These are phyloP conservation scores for Eurypyga helias DNA, from an alignment of 2,113 vertebrate species.

Conservation along the genomic window DNA sequence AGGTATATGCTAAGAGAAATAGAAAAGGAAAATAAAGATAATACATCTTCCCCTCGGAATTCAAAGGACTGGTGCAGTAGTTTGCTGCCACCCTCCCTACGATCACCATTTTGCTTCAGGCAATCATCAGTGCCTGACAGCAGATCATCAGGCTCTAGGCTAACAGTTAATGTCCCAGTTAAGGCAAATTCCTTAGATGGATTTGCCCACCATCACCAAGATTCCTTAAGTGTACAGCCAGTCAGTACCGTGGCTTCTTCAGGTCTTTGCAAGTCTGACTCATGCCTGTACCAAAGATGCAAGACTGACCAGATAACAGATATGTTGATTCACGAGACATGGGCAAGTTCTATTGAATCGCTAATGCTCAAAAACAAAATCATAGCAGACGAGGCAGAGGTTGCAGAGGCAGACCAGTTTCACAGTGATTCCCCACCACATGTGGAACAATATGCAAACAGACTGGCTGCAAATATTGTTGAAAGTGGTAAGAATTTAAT, in stretches of 20 bases:
- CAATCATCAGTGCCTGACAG: slow-evolving; percentile 92
- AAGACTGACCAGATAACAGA: slow-evolving; percentile 90
- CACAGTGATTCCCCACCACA: slow-evolving; percentile 77
- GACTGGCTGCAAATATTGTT: slow-evolving; percentile 81
- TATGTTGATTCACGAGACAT: slow-evolving; percentile 95
- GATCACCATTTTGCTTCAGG: slow-evolving; percentile 86
- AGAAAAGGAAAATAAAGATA: slow-evolving; percentile 89
- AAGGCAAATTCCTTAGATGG: slow-evolving; percentile 97
- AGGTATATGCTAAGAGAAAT: slow-evolving; percentile 93
- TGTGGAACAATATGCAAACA: slow-evolving; percentile 81
- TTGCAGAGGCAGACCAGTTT: slow-evolving; percentile 71
- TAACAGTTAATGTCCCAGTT: slow-evolving; percentile 88
- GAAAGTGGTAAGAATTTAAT: slow-evolving; percentile 81
- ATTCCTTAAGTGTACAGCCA: slow-evolving; percentile 83
- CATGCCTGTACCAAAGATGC: slow-evolving; percentile 89
- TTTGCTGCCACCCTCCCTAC: slow-evolving; percentile 82
- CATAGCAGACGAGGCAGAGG: slow-evolving; percentile 81
- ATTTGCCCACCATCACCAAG: slow-evolving; percentile 83
- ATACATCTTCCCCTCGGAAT: slow-evolving; percentile 64
- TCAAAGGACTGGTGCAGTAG: slow-evolving; percentile 88
- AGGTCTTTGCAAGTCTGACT: slow-evolving; percentile 93
- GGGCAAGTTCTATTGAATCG: slow-evolving; percentile 94
- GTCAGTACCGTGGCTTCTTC: slow-evolving; percentile 78
- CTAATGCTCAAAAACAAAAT: slow-evolving; percentile 98
- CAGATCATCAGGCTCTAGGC: slow-evolving; percentile 82